Evolutionary conservation across 2,888 invertebrate species (phyloP), one percentile per base, ranked within the genome.

Genomic region (Chydorus sphaericus): DNA sequence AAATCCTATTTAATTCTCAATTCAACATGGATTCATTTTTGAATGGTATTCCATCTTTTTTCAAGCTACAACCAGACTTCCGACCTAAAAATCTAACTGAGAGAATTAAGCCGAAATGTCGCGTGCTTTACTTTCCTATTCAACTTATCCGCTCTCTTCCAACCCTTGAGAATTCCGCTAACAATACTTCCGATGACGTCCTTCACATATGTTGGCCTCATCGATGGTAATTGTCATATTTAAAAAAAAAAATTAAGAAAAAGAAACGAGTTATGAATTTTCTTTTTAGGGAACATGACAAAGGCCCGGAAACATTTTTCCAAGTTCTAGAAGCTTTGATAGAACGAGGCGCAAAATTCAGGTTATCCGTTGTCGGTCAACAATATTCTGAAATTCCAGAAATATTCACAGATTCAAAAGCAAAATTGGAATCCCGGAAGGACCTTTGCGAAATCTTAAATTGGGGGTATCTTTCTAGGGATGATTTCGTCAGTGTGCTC

Each of bases 21-120:
- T 84, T 77, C 66, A 85, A 85, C 68, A 73, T 72, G 63, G 71
- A 73, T n/a, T 80, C 81, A 2, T 84, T 85, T 67, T 66, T 85
- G 60, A 67, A 71, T 14, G 76, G 74, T 59, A 75, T 85, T 2
- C 70, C 72, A 33, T 69, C 74, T 29, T 77, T 80, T 63, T 66
- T 83, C 10, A 81, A 80, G 63, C 67, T 78, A 5, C 77, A 82
- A 61, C 83, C 83, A 0, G 82, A 83, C 66, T 73, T 76, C 61
- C 71, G 75, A 59, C 75, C 80, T 2, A 77, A 76, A 64, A 68
- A 74, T 60, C 64, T 82, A 23, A 68, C 69, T 3, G 71, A 74
- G 28, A 66, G 69, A 60, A 77, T 83, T 54, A 70, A 71, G 61
- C 70, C 71, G 3, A 83, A 83, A 67, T 79, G 78, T 63, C 66